phyloP scores from a whole-genome alignment of 2,113 vertebrate genomes.

The Nematolebias whitei region DNA sequence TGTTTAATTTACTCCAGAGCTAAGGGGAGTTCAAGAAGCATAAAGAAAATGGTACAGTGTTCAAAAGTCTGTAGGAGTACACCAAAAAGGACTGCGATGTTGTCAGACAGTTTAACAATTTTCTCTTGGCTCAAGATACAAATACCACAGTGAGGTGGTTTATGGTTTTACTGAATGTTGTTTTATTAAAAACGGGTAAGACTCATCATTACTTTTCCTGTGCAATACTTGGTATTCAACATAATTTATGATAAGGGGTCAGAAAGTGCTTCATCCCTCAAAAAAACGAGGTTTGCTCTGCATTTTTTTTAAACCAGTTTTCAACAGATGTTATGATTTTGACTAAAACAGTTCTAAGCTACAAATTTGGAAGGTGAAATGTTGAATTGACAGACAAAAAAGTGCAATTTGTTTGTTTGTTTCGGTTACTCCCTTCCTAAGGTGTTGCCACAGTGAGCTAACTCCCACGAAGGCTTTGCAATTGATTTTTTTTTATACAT shows the following conservation, averaged over 20 bases:
- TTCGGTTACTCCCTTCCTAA: no score
- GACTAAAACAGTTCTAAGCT: no score
- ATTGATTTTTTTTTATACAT: no score
- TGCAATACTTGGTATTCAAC: neutral
- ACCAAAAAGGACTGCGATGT: constrained; percentile 20
- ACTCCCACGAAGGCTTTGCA: no score
- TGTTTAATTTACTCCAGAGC: constrained; percentile 21
- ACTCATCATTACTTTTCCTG: neutral
- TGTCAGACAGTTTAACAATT: constrained; percentile 22
- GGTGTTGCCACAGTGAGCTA: no score
- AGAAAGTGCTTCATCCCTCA: no score
- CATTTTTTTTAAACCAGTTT: no score
- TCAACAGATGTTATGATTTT: no score
- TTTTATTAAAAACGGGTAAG: constrained; percentile 1
- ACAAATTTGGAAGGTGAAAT: no score
- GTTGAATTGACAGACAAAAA: no score
- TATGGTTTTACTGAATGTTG: constrained; percentile 12
- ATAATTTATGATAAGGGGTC: neutral
- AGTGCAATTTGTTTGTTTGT: no score
- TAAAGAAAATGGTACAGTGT: neutral
- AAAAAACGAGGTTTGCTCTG: no score
- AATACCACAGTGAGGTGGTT: neutral
- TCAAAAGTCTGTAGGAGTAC: constrained; percentile 9
- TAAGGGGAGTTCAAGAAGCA: constrained; percentile 17
- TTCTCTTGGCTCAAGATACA: neutral